Evolutionary conservation across 2,888 invertebrate genomes (phyloP).

Genomic region (Achlya flavicornis): DNA sequence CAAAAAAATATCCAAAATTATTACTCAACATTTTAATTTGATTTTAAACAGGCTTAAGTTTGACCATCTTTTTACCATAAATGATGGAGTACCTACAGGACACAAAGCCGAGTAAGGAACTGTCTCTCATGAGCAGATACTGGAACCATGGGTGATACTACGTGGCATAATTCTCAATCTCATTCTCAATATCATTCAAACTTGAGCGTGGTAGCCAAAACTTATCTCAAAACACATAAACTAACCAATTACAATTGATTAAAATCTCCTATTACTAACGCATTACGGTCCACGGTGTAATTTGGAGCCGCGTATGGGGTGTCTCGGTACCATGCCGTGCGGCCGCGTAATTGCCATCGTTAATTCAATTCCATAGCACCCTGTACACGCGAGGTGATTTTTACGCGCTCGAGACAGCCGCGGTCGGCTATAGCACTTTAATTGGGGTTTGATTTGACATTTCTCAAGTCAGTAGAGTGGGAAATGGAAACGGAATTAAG

Average conservation of each 20-base stretch:
- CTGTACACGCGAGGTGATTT: slow-evolving; percentile 41
- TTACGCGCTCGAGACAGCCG: slow-evolving; percentile 27
- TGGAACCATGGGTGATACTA: too few species aligned
- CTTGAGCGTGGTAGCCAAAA: background rate
- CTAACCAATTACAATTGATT: background rate
- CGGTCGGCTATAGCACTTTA: slow-evolving; percentile 18
- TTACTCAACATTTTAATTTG: too few species aligned
- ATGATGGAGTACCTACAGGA: too few species aligned
- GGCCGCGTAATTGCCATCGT: slow-evolving; percentile 39
- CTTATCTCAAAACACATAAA: slow-evolving; percentile 1
- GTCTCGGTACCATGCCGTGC: slow-evolving; percentile 21
- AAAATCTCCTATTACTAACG: slow-evolving; percentile 2
- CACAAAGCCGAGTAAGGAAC: too few species aligned
- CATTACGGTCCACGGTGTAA: slow-evolving; percentile 15
- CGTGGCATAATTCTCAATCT: too few species aligned
- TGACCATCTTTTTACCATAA: too few species aligned
- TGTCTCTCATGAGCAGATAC: too few species aligned
- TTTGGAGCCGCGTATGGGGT: slow-evolving; percentile 13
- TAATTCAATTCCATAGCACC: slow-evolving; percentile 48
- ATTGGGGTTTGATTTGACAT: slow-evolving; percentile 34
- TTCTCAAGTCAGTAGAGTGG: slow-evolving; percentile 10
- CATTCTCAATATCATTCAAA: too few species aligned
- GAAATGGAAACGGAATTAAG: background rate
- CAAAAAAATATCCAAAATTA: too few species aligned
- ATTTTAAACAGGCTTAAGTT: too few species aligned